These are phyloP conservation scores for Heliconius erato DNA, from an alignment of 2,888 invertebrate species.

Conservation along the genomic window DNA sequence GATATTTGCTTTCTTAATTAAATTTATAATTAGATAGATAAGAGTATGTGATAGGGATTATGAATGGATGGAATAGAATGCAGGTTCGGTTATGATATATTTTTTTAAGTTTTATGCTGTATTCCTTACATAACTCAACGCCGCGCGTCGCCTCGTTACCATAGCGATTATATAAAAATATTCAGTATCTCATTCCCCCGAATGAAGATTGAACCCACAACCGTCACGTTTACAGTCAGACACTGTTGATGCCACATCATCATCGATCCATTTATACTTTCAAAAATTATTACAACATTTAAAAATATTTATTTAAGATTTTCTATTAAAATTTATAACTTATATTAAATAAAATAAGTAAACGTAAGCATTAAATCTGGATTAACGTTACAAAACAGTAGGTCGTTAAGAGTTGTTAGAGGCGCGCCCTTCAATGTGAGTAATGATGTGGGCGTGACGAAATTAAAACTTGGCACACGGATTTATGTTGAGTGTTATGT, in stretches of 20 bases:
- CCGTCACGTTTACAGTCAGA: too few relatives aligned
- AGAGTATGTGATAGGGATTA: background rate
- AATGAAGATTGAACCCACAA: too few relatives aligned
- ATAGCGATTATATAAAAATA: too few relatives aligned
- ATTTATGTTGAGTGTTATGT: background rate
- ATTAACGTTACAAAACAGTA: slow-evolving; percentile 38
- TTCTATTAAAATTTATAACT: background rate
- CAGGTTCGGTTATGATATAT: background rate
- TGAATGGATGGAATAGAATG: background rate
- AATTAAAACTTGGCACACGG: slow-evolving; percentile 24
- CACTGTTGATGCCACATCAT: too few relatives aligned
- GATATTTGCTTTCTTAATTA: slow-evolving; percentile 38
- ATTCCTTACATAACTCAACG: too few relatives aligned
- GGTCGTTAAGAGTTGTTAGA: slow-evolving; percentile 21
- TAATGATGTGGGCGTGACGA: slow-evolving; percentile 27
- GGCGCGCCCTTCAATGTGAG: slow-evolving; percentile 31
- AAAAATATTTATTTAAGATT: background rate
- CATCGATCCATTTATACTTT: background rate
- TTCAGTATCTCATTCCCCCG: too few relatives aligned
- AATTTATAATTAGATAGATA: slow-evolving; percentile 30
- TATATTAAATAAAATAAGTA: background rate
- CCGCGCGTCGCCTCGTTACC: too few relatives aligned
- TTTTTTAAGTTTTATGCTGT: background rate
- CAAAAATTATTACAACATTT: background rate
- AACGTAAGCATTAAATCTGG: slow-evolving; percentile 14